Base-by-base conservation (phyloP, 2,888 invertebrate species). In the Eledona agricola region DNA sequence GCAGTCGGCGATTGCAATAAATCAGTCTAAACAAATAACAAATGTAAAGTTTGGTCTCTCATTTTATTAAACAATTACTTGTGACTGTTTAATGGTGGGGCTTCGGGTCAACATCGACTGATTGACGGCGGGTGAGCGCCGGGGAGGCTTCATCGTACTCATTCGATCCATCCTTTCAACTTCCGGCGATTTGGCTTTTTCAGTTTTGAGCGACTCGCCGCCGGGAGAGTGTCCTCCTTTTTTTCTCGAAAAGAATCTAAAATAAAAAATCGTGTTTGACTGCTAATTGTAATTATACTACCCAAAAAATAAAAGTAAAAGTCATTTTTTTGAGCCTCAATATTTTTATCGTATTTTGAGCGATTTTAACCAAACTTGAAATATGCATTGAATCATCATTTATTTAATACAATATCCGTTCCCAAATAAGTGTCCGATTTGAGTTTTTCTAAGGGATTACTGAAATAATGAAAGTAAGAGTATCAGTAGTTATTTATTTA, bases 201-300 rank as follows among this genome's bases (percentile, higher is more conserved):
- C 77, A 62, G 85, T 86, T 2, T 79, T 78, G n/a, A 84, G 86
- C 1, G 78, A 78, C 4, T 86, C 80, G 25, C 88, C 88, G 9
- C 84, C 85, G 60, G 86, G 87, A 66, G 85, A 84, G 10, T 85
- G 85, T 32, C 82, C 78, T 3, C 72, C 72, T 23, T 89, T 83
- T 73, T 92, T 92, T 67, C 90, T 88, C 15, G 89, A 87, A 77
- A 93, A 94, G 77, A 93, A 93, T 75, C 93, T 87, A 66, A 55
- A 64, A 64, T 32, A 46, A 51, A 66, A 62, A 38, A 12, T 3
- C 1, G 16, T n/a, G n/a, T n/a, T n/a, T n/a, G n/a, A n/a, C n/a
- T n/a, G n/a, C n/a, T n/a, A n/a, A n/a, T n/a, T n/a, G n/a, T n/a
- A n/a, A n/a, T n/a, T n/a, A n/a, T n/a, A n/a, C n/a, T n/a, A n/a